Evolutionary conservation across 2,888 invertebrate species (phyloP).

Genomic region (Xanthia togata): DNA sequence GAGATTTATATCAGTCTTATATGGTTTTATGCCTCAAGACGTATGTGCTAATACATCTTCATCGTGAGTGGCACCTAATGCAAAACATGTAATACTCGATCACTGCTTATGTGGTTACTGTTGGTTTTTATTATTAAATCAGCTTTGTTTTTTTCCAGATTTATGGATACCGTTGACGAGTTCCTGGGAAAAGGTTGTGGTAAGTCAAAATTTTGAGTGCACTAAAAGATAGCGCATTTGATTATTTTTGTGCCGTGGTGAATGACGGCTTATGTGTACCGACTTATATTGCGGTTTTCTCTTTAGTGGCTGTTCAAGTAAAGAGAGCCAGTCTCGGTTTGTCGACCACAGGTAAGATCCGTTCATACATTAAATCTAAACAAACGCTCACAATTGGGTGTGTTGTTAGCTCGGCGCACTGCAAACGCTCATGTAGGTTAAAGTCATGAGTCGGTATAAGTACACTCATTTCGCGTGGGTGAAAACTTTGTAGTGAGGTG

Average conservation of each 20-base stretch:
- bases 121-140: constrained; percentile 68
- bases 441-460: constrained; percentile 76
- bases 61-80: constrained; percentile 19
- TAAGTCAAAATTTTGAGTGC: constrained; percentile 82
- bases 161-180: constrained; percentile 83
- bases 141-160: constrained; percentile 84
- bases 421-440: constrained; percentile 80
- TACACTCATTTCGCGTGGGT: constrained; percentile 83
- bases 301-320: constrained; percentile 76
- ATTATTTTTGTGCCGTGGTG: constrained; percentile 76
- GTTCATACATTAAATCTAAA: constrained; percentile 74
- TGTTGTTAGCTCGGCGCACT: constrained; percentile 72
- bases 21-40: not conserved
- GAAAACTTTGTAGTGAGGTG: constrained; percentile 83
- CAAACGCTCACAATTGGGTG: constrained; percentile 75
- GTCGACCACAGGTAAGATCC: constrained; percentile 74
- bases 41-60: constrained; percentile 13
- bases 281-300: constrained; percentile 77
- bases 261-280: constrained; percentile 72
- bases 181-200: constrained; percentile 82
- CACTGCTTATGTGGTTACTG: constrained; percentile 16
- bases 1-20: not conserved
- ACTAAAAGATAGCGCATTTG: constrained; percentile 74
- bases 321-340: constrained; percentile 72
- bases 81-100: constrained; percentile 43